Conservation (phyloP, 1,140 invertebrate genomes). For the Platorchestia sp. region DNA sequence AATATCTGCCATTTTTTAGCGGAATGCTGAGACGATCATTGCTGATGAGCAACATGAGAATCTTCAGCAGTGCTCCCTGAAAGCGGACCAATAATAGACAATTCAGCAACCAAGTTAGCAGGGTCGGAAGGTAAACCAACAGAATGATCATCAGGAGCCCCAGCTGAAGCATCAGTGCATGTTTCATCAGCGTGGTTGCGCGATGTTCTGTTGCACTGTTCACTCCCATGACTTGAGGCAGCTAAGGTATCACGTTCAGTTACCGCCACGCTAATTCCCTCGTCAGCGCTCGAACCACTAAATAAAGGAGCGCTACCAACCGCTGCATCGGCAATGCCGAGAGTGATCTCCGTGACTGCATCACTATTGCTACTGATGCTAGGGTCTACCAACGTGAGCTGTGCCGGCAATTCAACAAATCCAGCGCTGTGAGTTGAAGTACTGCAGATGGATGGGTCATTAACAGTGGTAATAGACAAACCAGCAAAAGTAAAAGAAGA, state of each 20-base stretch:
- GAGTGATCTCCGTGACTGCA: background rate
- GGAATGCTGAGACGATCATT: background rate
- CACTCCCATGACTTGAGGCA: background rate
- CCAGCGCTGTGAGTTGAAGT: background rate
- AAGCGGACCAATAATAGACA: background rate
- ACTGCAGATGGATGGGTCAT: background rate
- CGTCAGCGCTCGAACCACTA: background rate
- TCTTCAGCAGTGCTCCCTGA: background rate
- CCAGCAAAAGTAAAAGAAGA: background rate
- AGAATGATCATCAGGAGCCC: background rate
- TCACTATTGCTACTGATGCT: background rate
- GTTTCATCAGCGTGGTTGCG: background rate
- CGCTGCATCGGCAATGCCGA: background rate
- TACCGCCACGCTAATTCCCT: background rate
- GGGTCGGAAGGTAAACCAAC: background rate
- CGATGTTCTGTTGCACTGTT: background rate
- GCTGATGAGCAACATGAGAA: background rate
- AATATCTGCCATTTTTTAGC: background rate
- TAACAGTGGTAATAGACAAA: background rate
- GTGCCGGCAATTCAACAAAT: background rate
- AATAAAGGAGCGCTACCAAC: background rate
- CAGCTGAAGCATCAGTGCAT: background rate
- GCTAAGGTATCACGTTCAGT: background rate
- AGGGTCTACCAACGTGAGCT: background rate
- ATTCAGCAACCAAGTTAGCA: background rate